Evolutionary conservation across 2,113 vertebrate species (phyloP).

Genomic region (Helogale parvula): DNA sequence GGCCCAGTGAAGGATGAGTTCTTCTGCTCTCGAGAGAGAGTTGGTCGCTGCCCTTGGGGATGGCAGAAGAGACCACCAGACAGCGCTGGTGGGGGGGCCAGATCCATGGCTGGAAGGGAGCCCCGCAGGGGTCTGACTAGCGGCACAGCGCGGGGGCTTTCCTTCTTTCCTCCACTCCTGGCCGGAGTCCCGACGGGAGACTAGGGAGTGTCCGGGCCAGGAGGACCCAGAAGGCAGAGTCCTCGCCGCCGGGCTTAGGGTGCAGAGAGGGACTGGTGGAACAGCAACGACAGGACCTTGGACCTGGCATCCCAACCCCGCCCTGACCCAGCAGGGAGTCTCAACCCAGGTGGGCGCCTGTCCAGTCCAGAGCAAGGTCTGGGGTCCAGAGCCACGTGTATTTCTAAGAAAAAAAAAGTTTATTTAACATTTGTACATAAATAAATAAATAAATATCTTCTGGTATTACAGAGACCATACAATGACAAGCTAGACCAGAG

Average conservation of each 20-base stretch:
- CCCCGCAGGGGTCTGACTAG: not conserved
- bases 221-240: not conserved
- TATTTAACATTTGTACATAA: constrained; percentile 90
- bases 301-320: not conserved
- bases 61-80: rapidly evolving
- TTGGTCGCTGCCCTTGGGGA: not conserved
- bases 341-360: not conserved
- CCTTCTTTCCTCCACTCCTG: not conserved
- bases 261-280: rapidly evolving
- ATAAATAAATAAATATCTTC: constrained; percentile 99
- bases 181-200: no score
- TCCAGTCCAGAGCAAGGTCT: not conserved
- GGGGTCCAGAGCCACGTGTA: not conserved
- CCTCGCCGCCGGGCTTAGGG: not conserved
- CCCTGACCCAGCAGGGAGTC: not conserved
- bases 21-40: rapidly evolving
- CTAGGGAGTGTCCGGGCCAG: rapidly evolving
- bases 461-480: constrained; percentile 88
- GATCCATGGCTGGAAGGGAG: rapidly evolving
- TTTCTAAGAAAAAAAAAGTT: constrained; percentile 80
- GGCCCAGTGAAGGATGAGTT: not conserved
- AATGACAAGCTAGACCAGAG: constrained; percentile 81
- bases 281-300: not conserved
- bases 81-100: rapidly evolving
- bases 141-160: rapidly evolving